Evolutionary conservation across 2,888 invertebrate species (phyloP), one percentile per base, ranked within the genome.

Genomic region (Acrobasis consociella): DNA sequence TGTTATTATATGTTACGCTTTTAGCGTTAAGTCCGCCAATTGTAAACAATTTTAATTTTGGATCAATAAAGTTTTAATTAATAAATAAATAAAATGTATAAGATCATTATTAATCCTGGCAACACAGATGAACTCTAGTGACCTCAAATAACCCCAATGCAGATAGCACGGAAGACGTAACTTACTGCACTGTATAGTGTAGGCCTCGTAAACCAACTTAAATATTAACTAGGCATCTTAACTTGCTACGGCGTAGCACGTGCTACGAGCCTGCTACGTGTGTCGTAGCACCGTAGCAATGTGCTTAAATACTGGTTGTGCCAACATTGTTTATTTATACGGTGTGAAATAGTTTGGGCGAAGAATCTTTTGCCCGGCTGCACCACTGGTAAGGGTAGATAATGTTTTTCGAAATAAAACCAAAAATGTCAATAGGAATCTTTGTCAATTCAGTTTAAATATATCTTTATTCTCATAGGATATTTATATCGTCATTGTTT

Each of bases 151-250:
- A 56, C 56, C 56, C 56, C 56, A 42, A 56, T 56, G 56, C 56
- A 56, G 56, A 56, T 56, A 42, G 56, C 56, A 56, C 56, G 56
- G 42, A 56, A 56, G 13, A 56, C 5, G 42, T 56, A 52, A 22
- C 22, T 38, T 15, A 13, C 15, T 55, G 56, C 22, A 39, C 17
- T 17, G 42, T 46, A 17, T 22, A 56, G 42, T 39, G 56, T 56
- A 56, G 56, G 56, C 56, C 42, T 55, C 55, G 56, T 56, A 56
- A 56, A 56, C 11, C 16, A 56, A 56, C 22, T 56, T 56, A 56
- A 56, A 56, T 56, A 56, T 56, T 56, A 42, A 56, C 22, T 46
- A 42, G 56, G 42, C 56, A 42, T 56, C 55, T 56, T 42, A 56
- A 55, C 31, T 31, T 31, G 42, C 16, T 56, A 56, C 56, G 56